Evolutionary conservation across 2,888 invertebrate genomes (phyloP).

Genomic region (Lampropteryx suffumata): DNA sequence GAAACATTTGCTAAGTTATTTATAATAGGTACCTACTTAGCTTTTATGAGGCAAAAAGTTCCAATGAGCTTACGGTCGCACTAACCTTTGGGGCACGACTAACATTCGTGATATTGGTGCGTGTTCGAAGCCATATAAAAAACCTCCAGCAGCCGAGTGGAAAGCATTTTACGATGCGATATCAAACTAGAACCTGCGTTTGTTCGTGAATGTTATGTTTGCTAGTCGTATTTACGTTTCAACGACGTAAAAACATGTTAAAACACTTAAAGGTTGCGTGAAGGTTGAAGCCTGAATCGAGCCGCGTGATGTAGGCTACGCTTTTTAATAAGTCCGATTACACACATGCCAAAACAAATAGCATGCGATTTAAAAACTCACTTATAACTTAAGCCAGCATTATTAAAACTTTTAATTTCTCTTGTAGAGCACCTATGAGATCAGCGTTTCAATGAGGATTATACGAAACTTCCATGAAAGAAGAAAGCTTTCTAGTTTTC

Average conservation of each 20-base stretch:
- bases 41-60: neutral
- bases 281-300: constrained; percentile 6
- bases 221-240: constrained; percentile 25
- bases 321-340: constrained; percentile 1
- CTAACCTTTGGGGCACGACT: neutral
- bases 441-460: too few relatives aligned
- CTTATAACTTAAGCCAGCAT: too few relatives aligned
- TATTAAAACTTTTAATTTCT: too few relatives aligned
- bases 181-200: constrained; percentile 55
- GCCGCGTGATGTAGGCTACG: neutral
- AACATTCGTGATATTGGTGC: constrained; percentile 56
- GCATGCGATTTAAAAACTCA: too few relatives aligned
- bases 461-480: too few relatives aligned
- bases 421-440: too few relatives aligned
- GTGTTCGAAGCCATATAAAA: constrained; percentile 51
- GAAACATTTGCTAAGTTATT: too few relatives aligned
- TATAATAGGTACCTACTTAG: constrained; percentile 8
- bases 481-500: too few relatives aligned
- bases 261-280: constrained; percentile 11
- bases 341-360: too few relatives aligned
- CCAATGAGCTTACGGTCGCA: neutral
- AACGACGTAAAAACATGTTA: constrained; percentile 14
- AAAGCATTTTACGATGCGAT: constrained; percentile 51
- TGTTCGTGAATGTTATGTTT: constrained; percentile 33
- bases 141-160: constrained; percentile 48